Conservation (phyloP, 2,113 vertebrate genomes). For the Hydrochoerus hydrochaeris region DNA sequence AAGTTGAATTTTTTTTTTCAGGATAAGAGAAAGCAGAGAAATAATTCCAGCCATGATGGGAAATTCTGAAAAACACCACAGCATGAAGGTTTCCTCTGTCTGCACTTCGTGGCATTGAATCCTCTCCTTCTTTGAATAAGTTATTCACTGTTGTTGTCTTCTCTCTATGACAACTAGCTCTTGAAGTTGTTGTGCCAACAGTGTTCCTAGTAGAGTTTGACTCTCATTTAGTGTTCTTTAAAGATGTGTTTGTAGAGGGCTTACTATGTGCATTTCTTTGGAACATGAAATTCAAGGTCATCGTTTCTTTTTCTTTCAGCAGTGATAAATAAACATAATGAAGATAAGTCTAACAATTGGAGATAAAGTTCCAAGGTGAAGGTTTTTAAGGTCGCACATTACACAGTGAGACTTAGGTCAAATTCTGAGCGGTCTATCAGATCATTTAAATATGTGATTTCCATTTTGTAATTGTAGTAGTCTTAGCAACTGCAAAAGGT, state of each 20-base stretch:
- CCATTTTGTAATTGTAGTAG: conserved; percentile 12
- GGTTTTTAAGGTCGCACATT: neutral
- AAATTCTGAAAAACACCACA: conserved; percentile 42
- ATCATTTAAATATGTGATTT: conserved; percentile 24
- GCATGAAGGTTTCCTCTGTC: neutral
- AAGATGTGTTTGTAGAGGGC: conserved; percentile 35
- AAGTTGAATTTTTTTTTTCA: conserved; percentile 56
- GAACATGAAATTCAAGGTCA: conserved; percentile 1
- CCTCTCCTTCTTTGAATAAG: neutral
- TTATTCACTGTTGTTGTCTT: neutral
- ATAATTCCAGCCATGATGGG: conserved; percentile 39
- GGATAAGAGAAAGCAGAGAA: conserved; percentile 53
- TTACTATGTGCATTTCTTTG: conserved; percentile 36
- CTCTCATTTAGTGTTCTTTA: neutral
- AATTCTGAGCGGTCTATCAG: neutral
- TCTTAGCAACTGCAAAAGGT: conserved; percentile 9
- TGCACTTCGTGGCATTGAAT: neutral
- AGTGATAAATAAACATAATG: neutral
- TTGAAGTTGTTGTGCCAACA: conserved; percentile 10
- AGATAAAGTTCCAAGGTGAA: neutral
- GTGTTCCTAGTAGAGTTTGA: neutral
- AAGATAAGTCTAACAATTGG: neutral
- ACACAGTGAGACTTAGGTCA: neutral
- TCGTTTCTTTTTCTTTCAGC: conserved; percentile 40
- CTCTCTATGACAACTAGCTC: neutral